Base-by-base conservation (phyloP, 1,140 invertebrate genomes). In the Magallana gigas region DNA sequence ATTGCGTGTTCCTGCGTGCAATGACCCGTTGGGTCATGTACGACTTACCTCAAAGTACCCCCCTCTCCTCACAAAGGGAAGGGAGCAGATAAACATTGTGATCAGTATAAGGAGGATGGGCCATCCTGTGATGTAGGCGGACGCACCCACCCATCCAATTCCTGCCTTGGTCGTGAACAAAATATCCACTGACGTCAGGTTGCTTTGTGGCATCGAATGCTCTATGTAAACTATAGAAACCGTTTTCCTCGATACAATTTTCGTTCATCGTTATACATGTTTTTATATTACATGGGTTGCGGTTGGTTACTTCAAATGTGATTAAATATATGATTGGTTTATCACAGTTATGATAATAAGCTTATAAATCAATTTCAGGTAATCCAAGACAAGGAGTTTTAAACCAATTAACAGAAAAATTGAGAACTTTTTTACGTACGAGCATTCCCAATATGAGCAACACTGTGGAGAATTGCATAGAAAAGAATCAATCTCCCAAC, bases 391-490 rank as follows among this genome's bases (percentile, higher is more conserved):
- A 48, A 48, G 36, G 5, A 5, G 2, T 48, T 48, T 48, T 5
- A 48, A 48, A 48, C 2, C 36, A 48, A 48, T 4, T 48, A 48
- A 48, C 36, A 48, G 36, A 48, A 48, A 48, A 48, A 5, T 2
- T 48, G 5, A 48, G 5, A 48, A 48, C 36, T 48, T 80, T 29
- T 7, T 23, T 18, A 83, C 81, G 96, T 96, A 97, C 97, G 96
- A 90, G 98, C 97, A 94, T 98, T 98, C 16, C 96, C 95, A 7
- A 98, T 92, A 95, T 98, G 98, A 96, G 97, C 97, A 4, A 97
- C 90, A 0, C 97, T 98, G 92, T 99, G 98, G 1, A 97, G 83
- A 3, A 97, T 76, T 91, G 97, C 97, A 90, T 97, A 96, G 1
- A 97, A 92, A 12, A 97, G 96, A 76, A 99, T 97, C 36, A 98